Base-by-base conservation (phyloP, 2,113 vertebrate genomes). In the Lasiurus borealis region DNA sequence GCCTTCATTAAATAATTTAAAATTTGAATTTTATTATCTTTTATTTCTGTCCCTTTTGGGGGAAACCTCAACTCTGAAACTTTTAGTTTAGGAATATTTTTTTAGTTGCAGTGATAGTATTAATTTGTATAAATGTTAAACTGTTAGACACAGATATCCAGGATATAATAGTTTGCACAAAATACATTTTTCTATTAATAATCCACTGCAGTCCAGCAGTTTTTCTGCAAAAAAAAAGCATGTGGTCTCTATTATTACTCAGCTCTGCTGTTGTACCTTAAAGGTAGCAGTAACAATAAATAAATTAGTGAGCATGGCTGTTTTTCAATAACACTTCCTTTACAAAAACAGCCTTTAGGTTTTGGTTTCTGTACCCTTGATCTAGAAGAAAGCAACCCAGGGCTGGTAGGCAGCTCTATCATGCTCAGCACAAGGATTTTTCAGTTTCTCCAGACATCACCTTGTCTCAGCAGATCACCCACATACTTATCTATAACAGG, bases 11-110 rank as follows among this genome's bases (percentile, higher is more conserved):
- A 40, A 1, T 50, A 54, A 64, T 93, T 91, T 83, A 54, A 85
- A 89, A 54, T 1, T 66, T 88, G 15, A 73, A 83, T 88, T 76
- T 11, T 92, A 91, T 86, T 95, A 34, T 59, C 57, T 64, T 89
- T 50, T 12, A n/a, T n/a, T 90, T 44, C 0, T 83, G 25, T 69
- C 5, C 2, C n/a, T 62, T 68, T 46, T 29, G 0, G 3, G 14
- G 46, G 21, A 2, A 21, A n/a, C 44, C 2, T 76, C 27, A 25
- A 69, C 36, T 27, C n/a, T 80, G 59, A 48, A 59, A 91, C 1
- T 48, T 19, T 86, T 59, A 80, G 4, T 48, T 93, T 40, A n/a
- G 8, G 11, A 7, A 71, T 40, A 46, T 46, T 46, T 57, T 69
- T 80, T 91, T 86, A 52, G 36, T 87, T 95, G 7, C 2, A 66